Percentiles rank a stretch among this genome's conserved stretches.
phyloP scores from a whole-genome alignment of 2,113 vertebrate genomes.

The Notothenia coriiceps region DNA sequence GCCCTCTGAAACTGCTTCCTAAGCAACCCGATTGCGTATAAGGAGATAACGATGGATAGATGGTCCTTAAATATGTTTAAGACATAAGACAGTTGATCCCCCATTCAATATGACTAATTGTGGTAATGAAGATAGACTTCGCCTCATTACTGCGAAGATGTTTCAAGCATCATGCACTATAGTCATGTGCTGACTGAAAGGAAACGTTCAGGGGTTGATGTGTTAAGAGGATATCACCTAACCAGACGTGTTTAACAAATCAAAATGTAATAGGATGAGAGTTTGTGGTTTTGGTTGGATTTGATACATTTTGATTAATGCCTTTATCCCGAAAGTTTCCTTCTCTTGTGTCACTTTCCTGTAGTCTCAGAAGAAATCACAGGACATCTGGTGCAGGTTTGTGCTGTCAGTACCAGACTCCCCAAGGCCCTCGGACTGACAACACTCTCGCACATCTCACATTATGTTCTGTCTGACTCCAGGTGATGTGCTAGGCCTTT shows the following conservation, averaged over 20 bases:
- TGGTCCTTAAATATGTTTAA: too few relatives aligned
- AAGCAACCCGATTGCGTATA: too few relatives aligned
- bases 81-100: neutral
- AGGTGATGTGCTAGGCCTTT: slow-evolving; percentile 36
- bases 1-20: too few relatives aligned
- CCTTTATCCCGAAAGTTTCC: slow-evolving; percentile 17
- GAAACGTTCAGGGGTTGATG: neutral
- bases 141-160: neutral
- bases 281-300: neutral
- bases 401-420: slow-evolving; percentile 38
- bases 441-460: slow-evolving; percentile 33
- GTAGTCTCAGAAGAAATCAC: slow-evolving; percentile 44
- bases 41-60: too few relatives aligned
- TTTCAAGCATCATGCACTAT: slow-evolving; percentile 1
- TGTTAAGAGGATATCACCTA: neutral
- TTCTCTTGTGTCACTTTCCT: slow-evolving; percentile 21
- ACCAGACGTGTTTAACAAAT: neutral
- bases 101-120: slow-evolving; percentile 15
- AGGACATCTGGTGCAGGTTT: slow-evolving; percentile 53
- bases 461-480: slow-evolving; percentile 50
- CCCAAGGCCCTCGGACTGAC: slow-evolving; percentile 54
- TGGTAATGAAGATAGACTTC: neutral
- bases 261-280: neutral
- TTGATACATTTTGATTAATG: neutral
- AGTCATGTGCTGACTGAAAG: slow-evolving; percentile 3